Conservation (phyloP, 2,888 invertebrate species). For the Euclidia mi region DNA sequence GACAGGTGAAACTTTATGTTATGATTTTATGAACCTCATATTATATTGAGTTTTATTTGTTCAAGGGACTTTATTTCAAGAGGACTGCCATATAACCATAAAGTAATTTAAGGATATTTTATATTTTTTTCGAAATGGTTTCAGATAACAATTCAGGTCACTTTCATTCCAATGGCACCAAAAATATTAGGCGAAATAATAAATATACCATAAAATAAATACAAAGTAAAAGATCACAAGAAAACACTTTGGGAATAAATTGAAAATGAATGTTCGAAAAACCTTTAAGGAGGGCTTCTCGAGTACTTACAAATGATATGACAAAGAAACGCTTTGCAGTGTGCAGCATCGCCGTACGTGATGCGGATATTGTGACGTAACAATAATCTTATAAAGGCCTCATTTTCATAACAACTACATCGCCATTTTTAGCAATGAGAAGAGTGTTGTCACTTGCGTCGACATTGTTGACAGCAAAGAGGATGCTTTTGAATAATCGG, state of each 20-base stretch:
- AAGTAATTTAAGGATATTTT: background rate
- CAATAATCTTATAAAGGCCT: no score
- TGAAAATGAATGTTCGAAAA: constrained; percentile 18
- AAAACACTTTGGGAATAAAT: constrained; percentile 22
- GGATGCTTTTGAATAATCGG: no score
- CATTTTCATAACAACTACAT: no score
- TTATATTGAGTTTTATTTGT: constrained; percentile 42
- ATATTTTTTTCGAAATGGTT: no score
- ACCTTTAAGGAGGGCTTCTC: constrained; percentile 31
- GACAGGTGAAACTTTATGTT: constrained; percentile 39
- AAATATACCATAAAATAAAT: background rate
- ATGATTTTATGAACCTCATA: constrained; percentile 25
- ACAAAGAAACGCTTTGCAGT: constrained; percentile 48
- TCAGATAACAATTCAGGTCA: no score
- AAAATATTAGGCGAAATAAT: background rate
- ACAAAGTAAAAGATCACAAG: constrained; percentile 19
- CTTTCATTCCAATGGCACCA: background rate
- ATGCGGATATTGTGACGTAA: constrained; percentile 24
- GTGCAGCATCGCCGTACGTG: constrained; percentile 32
- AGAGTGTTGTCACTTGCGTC: no score
- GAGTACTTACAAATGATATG: constrained; percentile 54
- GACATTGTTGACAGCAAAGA: no score
- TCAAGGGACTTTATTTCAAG: constrained; percentile 5
- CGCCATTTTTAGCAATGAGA: no score
- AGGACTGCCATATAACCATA: background rate